Evolutionary conservation across 2,113 vertebrate genomes (phyloP), one percentile per base, ranked within the genome.

Genomic region (Cynoglossus semilaevis): DNA sequence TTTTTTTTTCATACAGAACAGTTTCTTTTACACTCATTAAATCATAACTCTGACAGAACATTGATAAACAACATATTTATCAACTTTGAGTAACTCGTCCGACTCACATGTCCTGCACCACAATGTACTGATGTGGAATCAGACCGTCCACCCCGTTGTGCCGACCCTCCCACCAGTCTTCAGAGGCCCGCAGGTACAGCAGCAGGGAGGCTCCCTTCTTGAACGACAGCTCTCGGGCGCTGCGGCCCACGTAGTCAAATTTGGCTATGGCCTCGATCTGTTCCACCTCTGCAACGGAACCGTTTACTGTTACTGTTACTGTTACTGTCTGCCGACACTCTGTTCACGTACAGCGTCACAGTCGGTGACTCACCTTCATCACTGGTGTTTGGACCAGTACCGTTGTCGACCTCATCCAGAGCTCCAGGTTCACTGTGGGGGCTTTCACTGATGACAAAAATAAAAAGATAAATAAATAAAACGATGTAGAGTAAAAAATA

Each of bases 91-190:
- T n/a, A n/a, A n/a, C n/a, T n/a, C n/a, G n/a, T n/a, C n/a, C n/a
- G 22, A 76, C 95, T 42, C 91, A 98, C 96, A 93, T 93, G 93
- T 98, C 96, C 76, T 98, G 96, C 35, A 98, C 92, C 70, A 97
- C 93, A 58, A 98, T 97, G 85, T 98, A 98, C 87, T 97, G 96
- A 67, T 98, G 96, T 0, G 96, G 96, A 70, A 98, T 94, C 42
- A 98, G 92, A 37, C 96, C 96, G 0, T 97, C 95, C 12, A 95
- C 80, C 9, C 95, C 96, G 0, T 97, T 97, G 81, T 98, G 95
- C 13, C 96, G 88, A 0, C 96, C 96, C 87, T 98, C 94, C 96
- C 96, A 98, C 96, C 96, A 98, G 88, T 98, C 96, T 0, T 95
- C 91, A 0, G 96, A 98, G 29, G 96, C 96, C 7, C 96, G 87